These are phyloP conservation scores for Oncorhynchus keta DNA, from an alignment of 2,113 vertebrate species.

Conservation along the genomic window DNA sequence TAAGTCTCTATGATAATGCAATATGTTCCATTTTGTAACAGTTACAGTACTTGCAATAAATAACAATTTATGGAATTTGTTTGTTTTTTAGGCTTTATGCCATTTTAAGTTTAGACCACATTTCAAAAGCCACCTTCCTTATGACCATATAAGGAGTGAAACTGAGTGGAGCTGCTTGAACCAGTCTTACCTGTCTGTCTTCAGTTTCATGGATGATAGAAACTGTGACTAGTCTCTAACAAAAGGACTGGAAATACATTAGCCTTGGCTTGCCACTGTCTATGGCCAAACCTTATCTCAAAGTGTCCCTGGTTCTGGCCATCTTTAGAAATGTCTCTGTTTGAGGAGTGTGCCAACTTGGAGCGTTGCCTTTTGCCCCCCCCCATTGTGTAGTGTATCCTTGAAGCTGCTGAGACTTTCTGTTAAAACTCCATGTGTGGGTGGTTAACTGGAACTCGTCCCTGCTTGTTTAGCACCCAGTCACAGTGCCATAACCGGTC, in stretches of 20 bases:
- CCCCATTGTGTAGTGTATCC: not conserved
- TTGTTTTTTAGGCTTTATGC: not conserved
- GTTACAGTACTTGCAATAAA: too few species aligned
- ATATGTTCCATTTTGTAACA: too few species aligned
- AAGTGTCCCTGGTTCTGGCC: too few species aligned
- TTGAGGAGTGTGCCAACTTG: not conserved
- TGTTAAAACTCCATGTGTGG: conserved; percentile 13
- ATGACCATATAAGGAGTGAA: conserved; percentile 56
- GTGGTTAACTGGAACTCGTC: conserved; percentile 56
- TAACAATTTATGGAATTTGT: too few species aligned
- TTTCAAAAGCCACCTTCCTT: not conserved
- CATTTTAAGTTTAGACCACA: not conserved
- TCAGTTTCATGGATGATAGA: conserved; percentile 62
- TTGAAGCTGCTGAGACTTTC: not conserved
- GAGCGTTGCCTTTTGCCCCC: not conserved
- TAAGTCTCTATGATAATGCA: too few species aligned
- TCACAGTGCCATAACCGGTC: conserved; percentile 7
- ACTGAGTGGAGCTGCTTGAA: conserved; percentile 63
- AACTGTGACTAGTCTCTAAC: conserved; percentile 26
- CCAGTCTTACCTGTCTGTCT: conserved; percentile 69
- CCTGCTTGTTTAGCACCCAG: conserved; percentile 42
- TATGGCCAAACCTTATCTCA: too few species aligned
- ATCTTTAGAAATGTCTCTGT: too few species aligned
- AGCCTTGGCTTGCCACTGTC: conserved; percentile 22
- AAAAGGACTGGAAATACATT: not conserved